Evolutionary conservation across 2,113 vertebrate genomes (phyloP).

Genomic region (Chauna torquata): DNA sequence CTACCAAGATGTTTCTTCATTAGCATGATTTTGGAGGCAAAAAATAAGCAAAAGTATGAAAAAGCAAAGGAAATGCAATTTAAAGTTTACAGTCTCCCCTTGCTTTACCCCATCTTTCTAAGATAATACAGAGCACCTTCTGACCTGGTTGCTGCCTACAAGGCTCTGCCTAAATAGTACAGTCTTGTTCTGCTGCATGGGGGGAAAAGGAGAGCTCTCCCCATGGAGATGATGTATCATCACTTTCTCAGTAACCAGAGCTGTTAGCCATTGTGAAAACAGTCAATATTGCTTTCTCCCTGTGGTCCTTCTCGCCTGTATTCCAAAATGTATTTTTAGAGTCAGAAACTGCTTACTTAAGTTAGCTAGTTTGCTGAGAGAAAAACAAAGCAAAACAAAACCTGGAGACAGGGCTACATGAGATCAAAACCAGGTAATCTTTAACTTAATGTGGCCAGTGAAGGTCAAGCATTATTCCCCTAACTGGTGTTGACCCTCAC

Average conservation of each 20-base stretch:
- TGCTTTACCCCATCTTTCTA: background rate
- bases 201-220: background rate
- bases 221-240: background rate
- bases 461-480: background rate
- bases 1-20: background rate
- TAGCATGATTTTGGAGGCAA: background rate
- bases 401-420: background rate
- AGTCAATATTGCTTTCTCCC: background rate
- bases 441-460: conserved; percentile 1
- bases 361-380: background rate
- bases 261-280: background rate
- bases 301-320: background rate
- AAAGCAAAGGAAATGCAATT: background rate
- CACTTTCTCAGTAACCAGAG: background rate
- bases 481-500: background rate
- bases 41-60: background rate
- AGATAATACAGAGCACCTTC: background rate
- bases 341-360: background rate
- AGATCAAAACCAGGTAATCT: conserved; percentile 9
- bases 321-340: background rate
- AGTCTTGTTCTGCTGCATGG: background rate
- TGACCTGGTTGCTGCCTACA: background rate
- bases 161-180: background rate
- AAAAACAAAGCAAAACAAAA: background rate
- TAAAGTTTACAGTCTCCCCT: background rate